Evolutionary conservation across 2,797 vertebrate species (phyloP).

Genomic region (Nannoperca obscura): DNA sequence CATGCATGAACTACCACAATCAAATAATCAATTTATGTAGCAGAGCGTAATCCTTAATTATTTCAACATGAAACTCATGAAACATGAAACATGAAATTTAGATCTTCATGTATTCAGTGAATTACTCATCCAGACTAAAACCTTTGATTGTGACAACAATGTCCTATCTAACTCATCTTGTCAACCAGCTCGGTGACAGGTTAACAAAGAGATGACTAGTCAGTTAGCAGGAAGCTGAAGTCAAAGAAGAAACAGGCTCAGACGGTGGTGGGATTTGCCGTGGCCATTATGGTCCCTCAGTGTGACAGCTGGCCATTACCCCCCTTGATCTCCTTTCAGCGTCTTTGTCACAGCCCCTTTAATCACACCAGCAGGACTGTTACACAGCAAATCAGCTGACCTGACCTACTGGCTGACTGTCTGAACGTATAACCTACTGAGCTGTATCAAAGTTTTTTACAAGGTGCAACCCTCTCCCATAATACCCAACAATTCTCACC

Average conservation of each 20-base stretch:
- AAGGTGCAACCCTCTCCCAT: not conserved
- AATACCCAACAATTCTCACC: not conserved
- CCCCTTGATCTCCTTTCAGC: constrained; percentile 68
- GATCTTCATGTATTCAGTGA: constrained; percentile 25
- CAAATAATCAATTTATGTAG: not conserved
- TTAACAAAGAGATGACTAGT: constrained; percentile 79
- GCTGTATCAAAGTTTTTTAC: constrained; percentile 35
- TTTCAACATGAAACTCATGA: constrained; percentile 3
- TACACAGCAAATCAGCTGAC: constrained; percentile 83
- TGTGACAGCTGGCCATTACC: constrained; percentile 79
- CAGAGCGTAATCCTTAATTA: not conserved
- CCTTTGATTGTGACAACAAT: constrained; percentile 64
- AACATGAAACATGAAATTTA: constrained; percentile 13
- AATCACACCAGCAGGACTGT: constrained; percentile 83
- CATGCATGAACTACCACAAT: not conserved
- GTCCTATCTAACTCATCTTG: constrained; percentile 62
- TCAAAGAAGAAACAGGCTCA: constrained; percentile 69
- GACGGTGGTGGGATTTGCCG: constrained; percentile 69
- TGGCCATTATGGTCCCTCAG: constrained; percentile 69
- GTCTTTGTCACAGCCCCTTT: constrained; percentile 83
- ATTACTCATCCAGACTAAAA: constrained; percentile 25
- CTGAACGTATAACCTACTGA: constrained; percentile 36
- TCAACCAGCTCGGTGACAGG: constrained; percentile 73
- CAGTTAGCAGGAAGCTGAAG: constrained; percentile 77
- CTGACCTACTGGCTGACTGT: constrained; percentile 62